Evolutionary conservation across 2,888 invertebrate genomes (phyloP).

Genomic region (Embidobia sp.): DNA sequence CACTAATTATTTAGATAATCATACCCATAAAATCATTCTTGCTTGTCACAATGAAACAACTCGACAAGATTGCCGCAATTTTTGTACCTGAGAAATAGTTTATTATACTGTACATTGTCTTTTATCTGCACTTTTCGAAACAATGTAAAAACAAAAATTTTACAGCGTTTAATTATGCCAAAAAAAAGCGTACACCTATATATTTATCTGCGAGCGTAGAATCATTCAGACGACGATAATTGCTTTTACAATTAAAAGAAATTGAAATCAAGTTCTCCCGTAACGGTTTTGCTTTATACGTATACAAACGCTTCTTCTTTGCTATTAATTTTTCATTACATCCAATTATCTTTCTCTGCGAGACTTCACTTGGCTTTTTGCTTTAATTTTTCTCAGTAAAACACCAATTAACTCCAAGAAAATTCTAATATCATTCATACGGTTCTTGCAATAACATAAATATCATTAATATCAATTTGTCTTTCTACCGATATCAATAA

Average conservation of each 20-base stretch:
- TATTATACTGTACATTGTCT: too few relatives aligned
- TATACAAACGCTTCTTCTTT: too few relatives aligned
- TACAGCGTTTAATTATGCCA: too few relatives aligned
- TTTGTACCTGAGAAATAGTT: slow-evolving; percentile 1
- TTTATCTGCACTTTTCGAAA: background rate
- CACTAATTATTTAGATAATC: slow-evolving; percentile 1
- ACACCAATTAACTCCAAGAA: slow-evolving; percentile 15
- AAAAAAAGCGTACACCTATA: too few relatives aligned
- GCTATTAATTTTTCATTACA: slow-evolving; percentile 15
- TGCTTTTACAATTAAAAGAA: too few relatives aligned
- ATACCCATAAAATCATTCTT: background rate
- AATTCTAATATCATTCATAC: background rate
- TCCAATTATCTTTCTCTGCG: slow-evolving; percentile 3
- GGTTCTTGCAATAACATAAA: slow-evolving; percentile 15
- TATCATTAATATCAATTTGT: slow-evolving; percentile 26
- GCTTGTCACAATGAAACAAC: background rate
- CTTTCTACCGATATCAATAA: slow-evolving; percentile 13
- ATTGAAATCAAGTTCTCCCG: too few relatives aligned
- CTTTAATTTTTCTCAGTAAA: slow-evolving; percentile 5
- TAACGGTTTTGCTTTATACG: too few relatives aligned
- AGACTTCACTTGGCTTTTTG: slow-evolving; percentile 3
- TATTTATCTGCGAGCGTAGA: too few relatives aligned
- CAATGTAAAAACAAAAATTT: background rate
- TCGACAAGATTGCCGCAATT: background rate
- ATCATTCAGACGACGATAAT: too few relatives aligned